Conservation (phyloP, 2,113 vertebrate genomes). For the Chloebia gouldiae region DNA sequence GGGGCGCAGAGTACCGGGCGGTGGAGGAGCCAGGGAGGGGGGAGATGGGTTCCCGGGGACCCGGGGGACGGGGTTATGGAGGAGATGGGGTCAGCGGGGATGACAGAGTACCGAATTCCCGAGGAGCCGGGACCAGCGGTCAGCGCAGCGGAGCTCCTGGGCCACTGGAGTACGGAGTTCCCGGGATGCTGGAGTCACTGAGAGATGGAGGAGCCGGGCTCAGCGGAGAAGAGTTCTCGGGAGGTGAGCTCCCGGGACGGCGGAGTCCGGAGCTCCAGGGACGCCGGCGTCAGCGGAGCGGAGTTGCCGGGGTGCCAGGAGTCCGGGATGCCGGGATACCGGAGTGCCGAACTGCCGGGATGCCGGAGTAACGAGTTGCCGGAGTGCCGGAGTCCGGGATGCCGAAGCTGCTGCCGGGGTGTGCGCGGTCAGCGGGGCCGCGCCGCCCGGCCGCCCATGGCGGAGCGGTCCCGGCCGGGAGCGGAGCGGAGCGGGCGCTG, state of each 20-base stretch:
- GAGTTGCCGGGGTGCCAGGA: neutral
- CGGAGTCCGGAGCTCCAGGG: neutral
- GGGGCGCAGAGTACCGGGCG: neutral
- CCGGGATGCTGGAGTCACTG: too few species aligned
- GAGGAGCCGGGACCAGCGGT: neutral
- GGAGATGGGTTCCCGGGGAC: neutral
- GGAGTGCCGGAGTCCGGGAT: neutral
- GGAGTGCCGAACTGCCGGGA: neutral
- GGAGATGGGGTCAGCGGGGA: neutral
- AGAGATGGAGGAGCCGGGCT: neutral
- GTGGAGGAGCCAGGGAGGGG: neutral
- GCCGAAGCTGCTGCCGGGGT: neutral
- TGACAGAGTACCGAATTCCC: neutral
- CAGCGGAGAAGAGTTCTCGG: neutral
- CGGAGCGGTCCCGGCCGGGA: neutral
- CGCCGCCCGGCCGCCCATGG: neutral
- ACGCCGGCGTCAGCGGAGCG: neutral
- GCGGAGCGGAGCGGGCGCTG: conserved; percentile 27
- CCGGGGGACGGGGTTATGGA: neutral
- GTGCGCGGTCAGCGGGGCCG: neutral
- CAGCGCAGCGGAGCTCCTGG: neutral
- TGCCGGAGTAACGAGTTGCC: too few species aligned
- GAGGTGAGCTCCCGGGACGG: neutral
- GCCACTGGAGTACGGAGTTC: neutral
- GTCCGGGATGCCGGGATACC: too few species aligned